phyloP scores from a whole-genome alignment of 2,797 vertebrate species.

The Okamejei kenojei region DNA sequence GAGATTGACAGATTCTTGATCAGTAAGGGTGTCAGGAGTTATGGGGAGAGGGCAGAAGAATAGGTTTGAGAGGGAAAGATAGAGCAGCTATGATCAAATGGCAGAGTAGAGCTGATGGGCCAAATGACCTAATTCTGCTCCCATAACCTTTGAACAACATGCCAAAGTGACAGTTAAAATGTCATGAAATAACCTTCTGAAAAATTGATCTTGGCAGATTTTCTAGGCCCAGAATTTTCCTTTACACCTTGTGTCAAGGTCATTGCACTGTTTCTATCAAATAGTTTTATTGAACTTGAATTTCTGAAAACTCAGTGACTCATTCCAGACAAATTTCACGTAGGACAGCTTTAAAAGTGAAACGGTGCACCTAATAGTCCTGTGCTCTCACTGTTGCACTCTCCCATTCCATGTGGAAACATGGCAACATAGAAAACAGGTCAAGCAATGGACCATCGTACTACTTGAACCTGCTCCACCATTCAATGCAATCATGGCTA shows the following conservation, averaged over 20 bases:
- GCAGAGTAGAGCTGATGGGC: too few relatives aligned
- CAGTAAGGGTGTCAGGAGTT: too few relatives aligned
- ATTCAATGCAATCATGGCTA: too few relatives aligned
- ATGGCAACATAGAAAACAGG: too few relatives aligned
- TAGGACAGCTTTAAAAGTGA: background rate
- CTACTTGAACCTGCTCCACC: too few relatives aligned
- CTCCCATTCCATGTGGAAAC: background rate
- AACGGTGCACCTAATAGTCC: background rate
- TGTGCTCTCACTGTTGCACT: background rate
- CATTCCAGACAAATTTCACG: background rate
- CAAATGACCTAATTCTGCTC: too few relatives aligned
- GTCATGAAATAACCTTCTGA: background rate
- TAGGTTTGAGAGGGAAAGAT: too few relatives aligned
- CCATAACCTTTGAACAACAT: background rate
- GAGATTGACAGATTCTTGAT: too few relatives aligned
- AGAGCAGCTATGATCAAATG: too few relatives aligned
- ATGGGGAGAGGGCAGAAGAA: too few relatives aligned
- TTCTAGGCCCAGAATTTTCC: background rate
- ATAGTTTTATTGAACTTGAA: background rate
- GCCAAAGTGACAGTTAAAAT: background rate
- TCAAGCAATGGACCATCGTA: too few relatives aligned
- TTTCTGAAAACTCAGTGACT: background rate
- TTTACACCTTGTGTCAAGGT: background rate
- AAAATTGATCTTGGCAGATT: background rate
- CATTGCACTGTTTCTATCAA: background rate